Evolutionary conservation across 2,113 vertebrate genomes (phyloP).

Genomic region (Herpailurus yagouaroundi): DNA sequence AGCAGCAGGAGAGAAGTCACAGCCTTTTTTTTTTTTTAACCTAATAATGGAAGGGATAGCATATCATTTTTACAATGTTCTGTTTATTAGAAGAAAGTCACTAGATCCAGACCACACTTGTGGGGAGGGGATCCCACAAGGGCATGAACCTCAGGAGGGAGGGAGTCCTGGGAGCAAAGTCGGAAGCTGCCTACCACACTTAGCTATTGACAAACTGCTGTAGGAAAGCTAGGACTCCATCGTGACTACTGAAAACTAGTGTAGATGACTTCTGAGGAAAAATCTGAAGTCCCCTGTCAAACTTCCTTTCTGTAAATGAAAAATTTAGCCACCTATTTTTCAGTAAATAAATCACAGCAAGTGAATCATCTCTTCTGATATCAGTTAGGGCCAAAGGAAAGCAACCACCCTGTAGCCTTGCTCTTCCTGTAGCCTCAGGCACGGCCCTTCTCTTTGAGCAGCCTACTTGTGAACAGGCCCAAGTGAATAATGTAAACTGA

Average conservation of each 20-base stretch:
- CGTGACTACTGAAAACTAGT: neutral
- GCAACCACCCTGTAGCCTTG: neutral
- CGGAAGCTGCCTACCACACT: neutral
- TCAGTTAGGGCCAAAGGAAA: neutral
- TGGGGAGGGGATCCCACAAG: no score
- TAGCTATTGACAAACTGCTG: neutral
- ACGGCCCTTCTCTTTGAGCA: neutral
- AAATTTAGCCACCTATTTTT: constrained; percentile 5
- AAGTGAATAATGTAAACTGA: constrained; percentile 37
- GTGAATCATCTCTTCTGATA: neutral
- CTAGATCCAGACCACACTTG: neutral
- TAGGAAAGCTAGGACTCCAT: neutral
- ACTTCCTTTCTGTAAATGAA: neutral
- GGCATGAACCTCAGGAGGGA: neutral
- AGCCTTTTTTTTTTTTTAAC: neutral
- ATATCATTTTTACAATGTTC: neutral
- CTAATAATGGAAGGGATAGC: neutral
- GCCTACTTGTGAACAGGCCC: neutral
- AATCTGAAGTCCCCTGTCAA: neutral
- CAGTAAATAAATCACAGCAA: neutral
- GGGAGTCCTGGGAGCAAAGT: accelerated
- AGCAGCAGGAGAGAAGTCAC: neutral
- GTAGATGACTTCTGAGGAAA: neutral
- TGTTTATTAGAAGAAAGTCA: neutral
- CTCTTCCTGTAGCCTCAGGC: neutral